phyloP scores from a whole-genome alignment of 1,140 invertebrate genomes.

The Piezodorus guildinii region DNA sequence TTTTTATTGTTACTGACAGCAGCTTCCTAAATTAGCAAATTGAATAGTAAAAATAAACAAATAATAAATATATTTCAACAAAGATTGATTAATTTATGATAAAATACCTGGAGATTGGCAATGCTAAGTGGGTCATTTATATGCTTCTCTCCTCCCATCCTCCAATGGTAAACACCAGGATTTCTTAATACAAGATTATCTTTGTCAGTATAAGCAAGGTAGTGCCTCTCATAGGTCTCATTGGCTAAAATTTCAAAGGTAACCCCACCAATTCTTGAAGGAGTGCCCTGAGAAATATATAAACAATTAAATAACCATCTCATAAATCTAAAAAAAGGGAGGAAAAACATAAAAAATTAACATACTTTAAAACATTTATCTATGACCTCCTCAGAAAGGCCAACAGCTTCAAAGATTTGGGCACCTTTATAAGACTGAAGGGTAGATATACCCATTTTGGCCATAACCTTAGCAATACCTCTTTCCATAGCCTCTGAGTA shows the following conservation, averaged over 20 bases:
- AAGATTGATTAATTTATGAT: not conserved
- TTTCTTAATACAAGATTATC: slow-evolving; percentile 80
- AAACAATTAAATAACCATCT: not conserved
- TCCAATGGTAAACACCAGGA: slow-evolving; percentile 92
- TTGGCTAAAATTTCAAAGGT: slow-evolving; percentile 78
- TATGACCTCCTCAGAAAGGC: slow-evolving; percentile 81
- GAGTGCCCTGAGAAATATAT: slow-evolving; percentile 55
- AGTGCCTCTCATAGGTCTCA: slow-evolving; percentile 77
- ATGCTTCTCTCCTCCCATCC: slow-evolving; percentile 93
- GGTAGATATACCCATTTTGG: slow-evolving; percentile 99
- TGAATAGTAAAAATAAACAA: slow-evolving; percentile 13
- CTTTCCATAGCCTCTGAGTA: slow-evolving; percentile 62
- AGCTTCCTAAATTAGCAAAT: slow-evolving; percentile 51
- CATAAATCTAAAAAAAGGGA: not conserved
- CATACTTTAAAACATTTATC: slow-evolving; percentile 81
- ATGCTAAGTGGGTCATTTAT: slow-evolving; percentile 93
- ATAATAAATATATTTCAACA: not conserved
- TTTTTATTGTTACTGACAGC: slow-evolving; percentile 64
- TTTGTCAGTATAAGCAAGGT: slow-evolving; percentile 59
- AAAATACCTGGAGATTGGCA: slow-evolving; percentile 68
- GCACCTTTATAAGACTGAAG: slow-evolving; percentile 99
- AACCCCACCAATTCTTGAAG: slow-evolving; percentile 88
- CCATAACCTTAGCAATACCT: slow-evolving; percentile 88
- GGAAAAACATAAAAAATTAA: not conserved
- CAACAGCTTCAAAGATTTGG: slow-evolving; percentile 98